Percentiles rank a stretch among this genome's conserved stretches.
Evolutionary conservation across 2,888 invertebrate species (phyloP).

Genomic region (Lochmaea capreae): DNA sequence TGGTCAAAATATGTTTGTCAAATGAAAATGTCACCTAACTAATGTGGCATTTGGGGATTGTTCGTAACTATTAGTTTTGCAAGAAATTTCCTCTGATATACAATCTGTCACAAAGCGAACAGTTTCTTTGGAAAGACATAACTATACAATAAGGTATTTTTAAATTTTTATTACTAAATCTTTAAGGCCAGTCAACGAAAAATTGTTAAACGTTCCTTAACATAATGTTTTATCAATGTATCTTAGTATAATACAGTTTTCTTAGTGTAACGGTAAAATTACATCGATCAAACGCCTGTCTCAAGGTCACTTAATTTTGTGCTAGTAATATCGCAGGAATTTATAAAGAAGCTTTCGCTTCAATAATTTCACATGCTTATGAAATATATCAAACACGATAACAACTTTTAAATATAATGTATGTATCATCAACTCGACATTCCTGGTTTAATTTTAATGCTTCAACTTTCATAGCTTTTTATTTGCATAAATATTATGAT

Average conservation of each 20-base stretch:
- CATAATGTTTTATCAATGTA: background rate
- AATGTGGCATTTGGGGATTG: too few relatives aligned
- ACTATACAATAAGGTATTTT: too few relatives aligned
- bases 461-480: background rate
- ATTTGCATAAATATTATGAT: background rate
- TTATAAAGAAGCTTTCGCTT: background rate
- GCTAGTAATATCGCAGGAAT: background rate
- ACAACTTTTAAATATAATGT: background rate
- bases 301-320: slow-evolving; percentile 3
- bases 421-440: background rate
- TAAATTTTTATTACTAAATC: too few relatives aligned
- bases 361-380: background rate
- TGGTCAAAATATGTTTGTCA: too few relatives aligned
- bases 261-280: background rate
- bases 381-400: background rate
- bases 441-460: background rate
- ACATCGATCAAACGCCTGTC: background rate
- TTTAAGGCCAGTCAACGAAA: background rate
- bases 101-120: too few relatives aligned
- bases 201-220: background rate
- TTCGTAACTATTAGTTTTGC: too few relatives aligned
- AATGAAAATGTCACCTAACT: too few relatives aligned
- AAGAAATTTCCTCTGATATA: too few relatives aligned
- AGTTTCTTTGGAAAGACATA: too few relatives aligned
- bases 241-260: background rate